Evolutionary conservation across 1,140 invertebrate species (phyloP), one percentile per base, ranked within the genome.

Genomic region (Euglossa dilemma): DNA sequence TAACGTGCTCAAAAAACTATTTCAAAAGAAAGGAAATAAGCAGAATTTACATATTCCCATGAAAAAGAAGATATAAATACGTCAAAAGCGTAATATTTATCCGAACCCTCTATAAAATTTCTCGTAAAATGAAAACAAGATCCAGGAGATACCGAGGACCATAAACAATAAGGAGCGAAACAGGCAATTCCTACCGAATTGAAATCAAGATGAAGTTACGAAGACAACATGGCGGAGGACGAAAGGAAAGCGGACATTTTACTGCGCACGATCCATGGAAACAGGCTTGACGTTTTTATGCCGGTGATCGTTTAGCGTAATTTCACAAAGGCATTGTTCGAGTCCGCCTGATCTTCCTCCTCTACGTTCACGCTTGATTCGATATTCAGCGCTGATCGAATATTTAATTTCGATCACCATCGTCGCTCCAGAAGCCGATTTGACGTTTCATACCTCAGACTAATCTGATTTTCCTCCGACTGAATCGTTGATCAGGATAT

Each of bases 201-300:
- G 23, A 54, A 56, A 16, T 54, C 7, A 72, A 54, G 50, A 56
- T 23, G 50, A 23, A 25, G 69, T 54, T 71, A 36, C 11, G 23
- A 28, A 72, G 70, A 56, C 52, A 54, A 56, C 54, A 56, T 25
- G 36, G 11, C 57, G n/a, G 57, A 16, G 7, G 9, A 45, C 4
- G 23, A 7, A 14, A 28, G 20, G 18, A 28, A 36, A 14, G n/a
- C 11, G 23, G 5, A 16, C 25, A 54, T 63, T 61, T 75, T 45
- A 50, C 0, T 6, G 16, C 7, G 28, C 43, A 20, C 50, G 57
- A 75, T 61, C 56, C 73, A 45, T 63, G 57, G 70, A 56, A 72
- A 18, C 28, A 50, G 73, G 63, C 63, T 61, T 50, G 73, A 75
- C 73, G n/a, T 63, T 75, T 75, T 75, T 63, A 75, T 28, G 57